Conservation (phyloP, 2,113 vertebrate species). For the Takifugu bimaculatus region DNA sequence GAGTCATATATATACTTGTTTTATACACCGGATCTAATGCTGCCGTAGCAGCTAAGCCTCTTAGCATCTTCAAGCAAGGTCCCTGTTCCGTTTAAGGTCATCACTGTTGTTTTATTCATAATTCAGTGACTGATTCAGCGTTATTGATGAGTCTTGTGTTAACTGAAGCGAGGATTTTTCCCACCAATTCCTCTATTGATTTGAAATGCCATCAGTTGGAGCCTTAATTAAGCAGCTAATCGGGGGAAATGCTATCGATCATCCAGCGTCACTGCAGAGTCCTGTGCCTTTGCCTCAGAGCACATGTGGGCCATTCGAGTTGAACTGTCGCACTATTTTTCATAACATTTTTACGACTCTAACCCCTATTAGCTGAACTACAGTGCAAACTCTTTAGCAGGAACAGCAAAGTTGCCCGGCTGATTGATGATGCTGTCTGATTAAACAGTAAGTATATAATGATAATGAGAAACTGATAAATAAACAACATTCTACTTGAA, state of each 20-base stretch:
- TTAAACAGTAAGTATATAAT: not conserved
- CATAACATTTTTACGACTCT: too few species aligned
- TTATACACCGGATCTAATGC: conserved; percentile 22
- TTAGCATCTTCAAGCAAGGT: conserved; percentile 37
- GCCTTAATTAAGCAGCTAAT: conserved; percentile 73
- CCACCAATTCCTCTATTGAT: conserved; percentile 66
- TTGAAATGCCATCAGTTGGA: conserved; percentile 61
- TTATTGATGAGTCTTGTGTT: conserved; percentile 62
- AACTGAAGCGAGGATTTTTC: conserved; percentile 59
- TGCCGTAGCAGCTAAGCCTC: conserved; percentile 53
- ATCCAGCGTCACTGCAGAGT: conserved; percentile 13
- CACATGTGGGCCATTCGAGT: not conserved
- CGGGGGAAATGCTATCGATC: conserved; percentile 63
- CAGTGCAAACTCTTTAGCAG: not conserved
- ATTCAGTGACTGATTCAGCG: conserved; percentile 33
- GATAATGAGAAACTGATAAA: not conserved
- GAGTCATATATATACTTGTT: conserved; percentile 15
- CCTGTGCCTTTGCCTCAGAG: conserved; percentile 12
- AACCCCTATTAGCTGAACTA: not conserved
- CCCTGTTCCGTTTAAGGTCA: conserved; percentile 38
- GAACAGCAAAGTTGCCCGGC: not conserved
- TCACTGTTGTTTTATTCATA: conserved; percentile 45
- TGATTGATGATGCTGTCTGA: not conserved
- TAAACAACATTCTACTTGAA: not conserved
- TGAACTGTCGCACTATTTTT: not conserved